phyloP scores from a whole-genome alignment of 2,888 invertebrate genomes.

The Cosmia pyralina region DNA sequence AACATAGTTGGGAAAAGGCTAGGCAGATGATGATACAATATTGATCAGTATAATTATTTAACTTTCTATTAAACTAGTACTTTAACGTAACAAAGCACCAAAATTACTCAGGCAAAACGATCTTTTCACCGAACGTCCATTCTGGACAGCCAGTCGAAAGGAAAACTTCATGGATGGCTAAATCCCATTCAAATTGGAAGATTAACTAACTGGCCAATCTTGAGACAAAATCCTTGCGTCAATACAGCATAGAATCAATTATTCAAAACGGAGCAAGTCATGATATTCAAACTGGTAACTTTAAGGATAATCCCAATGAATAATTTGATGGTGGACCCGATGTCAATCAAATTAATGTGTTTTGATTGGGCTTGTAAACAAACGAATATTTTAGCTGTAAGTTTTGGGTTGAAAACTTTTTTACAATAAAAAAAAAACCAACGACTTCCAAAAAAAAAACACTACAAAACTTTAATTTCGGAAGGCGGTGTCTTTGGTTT shows the following conservation, averaged over 20 bases:
- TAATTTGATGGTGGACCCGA: conserved; percentile 69
- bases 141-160: conserved; percentile 36
- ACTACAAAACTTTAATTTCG: no score
- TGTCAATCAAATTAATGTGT: conserved; percentile 62
- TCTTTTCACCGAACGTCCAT: conserved; percentile 41
- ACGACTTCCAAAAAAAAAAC: no score
- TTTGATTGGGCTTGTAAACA: conserved; percentile 46
- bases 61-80: neutral
- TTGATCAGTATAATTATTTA: neutral
- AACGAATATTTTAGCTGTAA: conserved; percentile 5
- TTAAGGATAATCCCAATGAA: conserved; percentile 72
- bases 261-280: conserved; percentile 70
- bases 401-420: neutral
- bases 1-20: no score
- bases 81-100: conserved; percentile 1
- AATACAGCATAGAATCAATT: conserved; percentile 72
- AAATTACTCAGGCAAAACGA: conserved; percentile 39
- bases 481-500: no score
- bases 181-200: conserved; percentile 65
- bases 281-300: conserved; percentile 67
- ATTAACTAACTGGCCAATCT: conserved; percentile 69
- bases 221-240: conserved; percentile 59
- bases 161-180: conserved; percentile 55
- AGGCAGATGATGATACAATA: no score
- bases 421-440: no score